Evolutionary conservation across 2,113 vertebrate genomes (phyloP).

Genomic region (Leucosticte australis): DNA sequence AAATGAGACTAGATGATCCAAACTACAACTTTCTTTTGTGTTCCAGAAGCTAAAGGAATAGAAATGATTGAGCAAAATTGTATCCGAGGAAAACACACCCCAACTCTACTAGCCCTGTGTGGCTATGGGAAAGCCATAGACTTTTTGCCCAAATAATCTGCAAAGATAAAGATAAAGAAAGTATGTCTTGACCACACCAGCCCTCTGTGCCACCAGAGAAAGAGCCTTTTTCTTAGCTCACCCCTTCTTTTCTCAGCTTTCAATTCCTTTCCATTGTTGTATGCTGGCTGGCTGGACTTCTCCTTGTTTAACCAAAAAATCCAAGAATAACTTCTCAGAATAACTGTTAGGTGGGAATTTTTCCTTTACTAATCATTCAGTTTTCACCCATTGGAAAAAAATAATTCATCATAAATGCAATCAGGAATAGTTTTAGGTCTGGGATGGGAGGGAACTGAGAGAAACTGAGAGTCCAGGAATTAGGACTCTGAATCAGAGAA

Average conservation of each 20-base stretch:
- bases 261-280: not conserved
- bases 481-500: slow-evolving; percentile 34
- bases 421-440: not conserved
- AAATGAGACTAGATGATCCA: not conserved
- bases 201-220: not conserved
- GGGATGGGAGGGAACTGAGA: not conserved
- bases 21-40: not conserved
- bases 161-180: not conserved
- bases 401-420: not conserved
- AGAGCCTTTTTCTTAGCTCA: not conserved
- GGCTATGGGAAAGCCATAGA: not conserved
- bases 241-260: not conserved
- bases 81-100: not conserved
- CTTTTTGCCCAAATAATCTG: not conserved
- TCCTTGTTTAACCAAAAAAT: not conserved
- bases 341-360: not conserved
- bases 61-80: not conserved
- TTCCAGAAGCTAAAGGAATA: not conserved
- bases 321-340: not conserved
- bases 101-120: not conserved
- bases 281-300: not conserved
- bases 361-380: not conserved
- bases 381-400: slow-evolving; percentile 27
- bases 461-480: not conserved
- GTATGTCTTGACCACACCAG: not conserved